Base-by-base conservation (phyloP, 2,797 vertebrate genomes). In the Pangasius macronema region DNA sequence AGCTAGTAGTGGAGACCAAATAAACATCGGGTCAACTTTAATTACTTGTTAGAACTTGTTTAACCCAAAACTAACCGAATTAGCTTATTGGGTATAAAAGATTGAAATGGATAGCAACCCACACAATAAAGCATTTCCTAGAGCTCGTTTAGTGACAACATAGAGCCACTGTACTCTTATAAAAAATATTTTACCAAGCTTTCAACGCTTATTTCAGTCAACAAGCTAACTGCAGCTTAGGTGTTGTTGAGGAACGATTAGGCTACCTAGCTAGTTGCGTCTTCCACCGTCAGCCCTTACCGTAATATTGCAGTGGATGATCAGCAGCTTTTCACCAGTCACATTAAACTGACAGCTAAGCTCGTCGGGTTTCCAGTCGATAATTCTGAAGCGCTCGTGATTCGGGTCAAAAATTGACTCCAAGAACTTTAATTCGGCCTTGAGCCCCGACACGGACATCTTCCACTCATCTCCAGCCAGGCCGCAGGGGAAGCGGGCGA, bases 361-460 rank as follows among this genome's bases (percentile, higher is more conserved):
- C 90, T 99, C 98, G 93, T 99, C 98, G 2, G 97, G 97, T 90
- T 97, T 97, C 97, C 98, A 99, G 93, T 97, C 97, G 91, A 99
- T 97, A 91, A 99, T 98, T 94, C 98, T 96, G 93, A 99, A 99
- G 51, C 97, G 96, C 93, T 99, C 98, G 96, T 99, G 98, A 93
- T 97, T 98, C 92, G 96, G 96, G 92, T 98, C 97, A 95, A 99
- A 99, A 94, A 99, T 98, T 93, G 98, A 99, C 96, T 98, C 97
- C 93, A 99, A 95, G 95, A 99, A 97, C 97, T 97, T 97, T 95
- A 99, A 96, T 95, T 99, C 98, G 96, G 98, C 97, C 96, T 98
- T 99, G 93, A 99, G 97, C 96, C 97, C 97, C 95, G 97, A 97
- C 94, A 98, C 97, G 95, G 98, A 98, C 98, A 99, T 99, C 97